These are phyloP conservation scores for Spilogale gracilis DNA, from an alignment of 2,113 vertebrate genomes.

Conservation along the genomic window DNA sequence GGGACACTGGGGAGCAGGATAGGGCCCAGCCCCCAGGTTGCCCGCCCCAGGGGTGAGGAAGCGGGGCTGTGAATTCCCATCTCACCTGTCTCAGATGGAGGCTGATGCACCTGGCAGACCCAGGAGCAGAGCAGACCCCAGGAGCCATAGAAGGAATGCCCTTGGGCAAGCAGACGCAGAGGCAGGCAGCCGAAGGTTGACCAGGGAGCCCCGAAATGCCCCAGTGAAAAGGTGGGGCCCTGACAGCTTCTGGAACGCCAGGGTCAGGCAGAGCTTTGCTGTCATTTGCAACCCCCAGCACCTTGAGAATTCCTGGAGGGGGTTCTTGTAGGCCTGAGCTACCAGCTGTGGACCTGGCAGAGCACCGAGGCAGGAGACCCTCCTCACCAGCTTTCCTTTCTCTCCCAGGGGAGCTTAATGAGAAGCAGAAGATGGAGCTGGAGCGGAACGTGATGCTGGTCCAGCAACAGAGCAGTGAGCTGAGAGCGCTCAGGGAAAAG, in stretches of 20 bases:
- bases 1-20: not conserved
- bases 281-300: not conserved
- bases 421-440: conserved; percentile 90
- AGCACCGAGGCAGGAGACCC: not conserved
- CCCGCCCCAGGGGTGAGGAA: not conserved
- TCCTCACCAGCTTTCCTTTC: not conserved
- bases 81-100: not conserved
- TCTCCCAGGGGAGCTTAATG: conserved; percentile 88
- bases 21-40: accelerated
- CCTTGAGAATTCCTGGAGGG: not conserved
- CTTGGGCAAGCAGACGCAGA: not conserved
- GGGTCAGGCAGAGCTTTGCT: not conserved
- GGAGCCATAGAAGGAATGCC: not conserved
- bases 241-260: not conserved
- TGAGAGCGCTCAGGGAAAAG: conserved; percentile 85
- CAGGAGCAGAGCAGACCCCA: not conserved
- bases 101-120: not conserved
- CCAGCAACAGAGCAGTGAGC: conserved; percentile 81
- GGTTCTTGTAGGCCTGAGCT: not conserved
- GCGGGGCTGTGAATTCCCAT: too few relatives aligned
- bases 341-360: not conserved
- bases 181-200: not conserved
- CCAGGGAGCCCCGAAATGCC: not conserved
- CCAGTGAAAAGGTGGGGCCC: not conserved
- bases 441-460: conserved; percentile 85